Evolutionary conservation across 2,888 invertebrate species (phyloP).

Genomic region (Drosophila colorata): DNA sequence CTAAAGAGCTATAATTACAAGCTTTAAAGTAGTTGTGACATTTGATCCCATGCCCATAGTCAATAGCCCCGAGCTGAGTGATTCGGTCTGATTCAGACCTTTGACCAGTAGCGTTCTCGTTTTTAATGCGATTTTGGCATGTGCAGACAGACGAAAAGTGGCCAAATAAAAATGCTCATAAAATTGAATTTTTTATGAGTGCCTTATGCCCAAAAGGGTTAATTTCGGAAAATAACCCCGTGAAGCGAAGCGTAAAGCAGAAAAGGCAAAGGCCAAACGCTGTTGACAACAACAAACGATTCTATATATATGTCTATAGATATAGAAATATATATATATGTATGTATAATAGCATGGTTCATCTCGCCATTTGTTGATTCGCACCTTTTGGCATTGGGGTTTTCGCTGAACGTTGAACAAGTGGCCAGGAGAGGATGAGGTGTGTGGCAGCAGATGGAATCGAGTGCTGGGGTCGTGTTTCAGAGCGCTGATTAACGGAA

Average conservation of each 20-base stretch:
- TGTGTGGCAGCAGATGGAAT: neutral
- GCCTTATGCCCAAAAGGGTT: constrained; percentile 65
- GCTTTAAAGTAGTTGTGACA: constrained; percentile 33
- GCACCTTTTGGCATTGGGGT: constrained; percentile 65
- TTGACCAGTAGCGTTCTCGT: constrained; percentile 43
- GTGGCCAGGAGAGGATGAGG: neutral
- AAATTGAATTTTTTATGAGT: constrained; percentile 81
- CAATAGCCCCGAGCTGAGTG: constrained; percentile 23
- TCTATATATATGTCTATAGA: constrained; percentile 15
- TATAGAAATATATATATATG: neutral
- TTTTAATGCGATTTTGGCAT: constrained; percentile 68
- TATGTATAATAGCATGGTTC: neutral
- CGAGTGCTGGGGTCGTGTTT: neutral
- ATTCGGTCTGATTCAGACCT: constrained; percentile 43
- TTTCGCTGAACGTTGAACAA: neutral
- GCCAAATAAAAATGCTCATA: constrained; percentile 77
- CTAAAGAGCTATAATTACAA: constrained; percentile 39
- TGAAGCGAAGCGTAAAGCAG: constrained; percentile 54
- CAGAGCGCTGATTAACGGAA: constrained; percentile 71
- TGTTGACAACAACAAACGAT: constrained; percentile 43
- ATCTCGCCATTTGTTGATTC: constrained; percentile 73
- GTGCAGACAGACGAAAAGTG: constrained; percentile 65
- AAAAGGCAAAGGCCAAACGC: constrained; percentile 50
- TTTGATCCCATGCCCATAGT: neutral
- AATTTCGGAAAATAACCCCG: constrained; percentile 60